Conservation (phyloP, 2,113 vertebrate genomes). For the Apodemus speciosus region DNA sequence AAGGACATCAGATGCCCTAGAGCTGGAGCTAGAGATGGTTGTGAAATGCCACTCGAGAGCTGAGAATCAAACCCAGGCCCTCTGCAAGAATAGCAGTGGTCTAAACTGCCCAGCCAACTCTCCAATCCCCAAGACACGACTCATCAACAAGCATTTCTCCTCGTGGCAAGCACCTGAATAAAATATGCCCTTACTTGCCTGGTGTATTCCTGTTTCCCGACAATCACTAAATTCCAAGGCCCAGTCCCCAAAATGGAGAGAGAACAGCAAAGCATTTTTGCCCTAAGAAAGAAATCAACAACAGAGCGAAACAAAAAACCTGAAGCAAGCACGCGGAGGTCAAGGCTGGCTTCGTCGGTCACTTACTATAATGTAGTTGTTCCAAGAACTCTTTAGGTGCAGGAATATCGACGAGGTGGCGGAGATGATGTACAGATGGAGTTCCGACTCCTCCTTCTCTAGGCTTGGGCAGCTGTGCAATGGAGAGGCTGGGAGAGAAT, state of each 20-base stretch:
- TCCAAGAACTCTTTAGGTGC: conserved; percentile 78
- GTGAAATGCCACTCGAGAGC: too few relatives aligned
- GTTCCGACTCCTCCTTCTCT: conserved; percentile 66
- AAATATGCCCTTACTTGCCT: not conserved
- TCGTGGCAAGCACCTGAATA: not conserved
- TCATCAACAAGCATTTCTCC: not conserved
- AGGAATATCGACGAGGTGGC: conserved; percentile 75
- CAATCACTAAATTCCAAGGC: conserved; percentile 36
- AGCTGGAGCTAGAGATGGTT: not conserved
- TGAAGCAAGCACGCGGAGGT: not conserved
- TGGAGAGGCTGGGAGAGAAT: conserved; percentile 33
- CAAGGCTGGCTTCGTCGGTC: not conserved
- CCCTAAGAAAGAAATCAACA: not conserved
- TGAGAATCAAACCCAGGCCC: not conserved
- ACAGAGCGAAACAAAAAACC: not conserved
- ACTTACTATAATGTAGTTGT: conserved; percentile 80
- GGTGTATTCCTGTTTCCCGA: not conserved
- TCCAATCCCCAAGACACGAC: not conserved
- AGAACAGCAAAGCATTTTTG: not conserved
- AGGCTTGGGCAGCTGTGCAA: not conserved
- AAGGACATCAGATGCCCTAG: not conserved
- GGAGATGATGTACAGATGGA: conserved; percentile 78
- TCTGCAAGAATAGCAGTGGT: not conserved
- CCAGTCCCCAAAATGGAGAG: conserved; percentile 27
- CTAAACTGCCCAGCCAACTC: not conserved